A percentile compares a stretch with the other conserved stretches of the same genome.
Conservation (phyloP, 1,140 invertebrate genomes). For the Drosophila malerkotliana region DNA sequence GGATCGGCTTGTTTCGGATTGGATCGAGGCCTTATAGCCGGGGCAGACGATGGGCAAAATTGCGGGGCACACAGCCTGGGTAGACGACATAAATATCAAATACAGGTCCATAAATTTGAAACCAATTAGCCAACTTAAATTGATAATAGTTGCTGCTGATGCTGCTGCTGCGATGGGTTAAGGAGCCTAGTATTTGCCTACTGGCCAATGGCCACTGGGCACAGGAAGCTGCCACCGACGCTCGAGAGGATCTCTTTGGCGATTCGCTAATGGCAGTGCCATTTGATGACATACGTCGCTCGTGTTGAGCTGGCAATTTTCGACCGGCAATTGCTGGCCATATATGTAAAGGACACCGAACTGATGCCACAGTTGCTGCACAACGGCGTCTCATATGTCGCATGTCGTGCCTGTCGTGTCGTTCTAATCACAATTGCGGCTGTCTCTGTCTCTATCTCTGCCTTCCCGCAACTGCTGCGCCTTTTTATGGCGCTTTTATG, state of each 20-base stretch:
- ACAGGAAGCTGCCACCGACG: conserved; percentile 50
- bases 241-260: conserved; percentile 39
- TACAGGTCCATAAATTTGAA: conserved; percentile 84
- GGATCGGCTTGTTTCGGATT: conserved; percentile 3
- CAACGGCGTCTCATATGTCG: conserved; percentile 67
- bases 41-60: conserved; percentile 28
- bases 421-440: conserved; percentile 79
- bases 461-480: conserved; percentile 32
- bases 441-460: conserved; percentile 8
- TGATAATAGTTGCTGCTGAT: conserved; percentile 72
- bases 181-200: conserved; percentile 70
- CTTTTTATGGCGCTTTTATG: conserved; percentile 82
- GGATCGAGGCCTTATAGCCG: conserved; percentile 7
- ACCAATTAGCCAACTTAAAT: conserved; percentile 84
- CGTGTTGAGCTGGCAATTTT: conserved; percentile 77
- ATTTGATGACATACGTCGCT: conserved; percentile 81
- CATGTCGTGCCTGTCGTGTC: conserved; percentile 80
- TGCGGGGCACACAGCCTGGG: conserved; percentile 31
- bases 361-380: conserved; percentile 14
- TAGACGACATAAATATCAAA: conserved; percentile 83
- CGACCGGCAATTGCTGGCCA: conserved; percentile 71
- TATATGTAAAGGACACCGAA: conserved; percentile 55
- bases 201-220: conserved; percentile 31
- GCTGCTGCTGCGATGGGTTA: conserved; percentile 16
- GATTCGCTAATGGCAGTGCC: conserved; percentile 72